Evolutionary conservation across 1,140 invertebrate species (phyloP).

Genomic region (Macrosteles quadrilineatus): DNA sequence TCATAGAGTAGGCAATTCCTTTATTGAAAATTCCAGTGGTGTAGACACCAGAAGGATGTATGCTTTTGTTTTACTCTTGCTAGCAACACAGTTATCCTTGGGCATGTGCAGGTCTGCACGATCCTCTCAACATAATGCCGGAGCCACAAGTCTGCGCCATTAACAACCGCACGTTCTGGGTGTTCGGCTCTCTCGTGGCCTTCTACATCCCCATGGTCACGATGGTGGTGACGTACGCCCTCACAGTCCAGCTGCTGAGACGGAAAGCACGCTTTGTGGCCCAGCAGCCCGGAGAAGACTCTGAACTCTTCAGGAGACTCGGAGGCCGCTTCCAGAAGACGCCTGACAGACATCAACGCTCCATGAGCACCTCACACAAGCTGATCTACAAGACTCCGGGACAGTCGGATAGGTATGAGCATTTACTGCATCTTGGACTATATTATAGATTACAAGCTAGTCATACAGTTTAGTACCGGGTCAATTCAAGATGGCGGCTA

Average conservation of each 20-base stretch:
- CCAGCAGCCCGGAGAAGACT: constrained; percentile 58
- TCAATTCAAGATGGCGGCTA: no score
- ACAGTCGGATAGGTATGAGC: constrained; percentile 24
- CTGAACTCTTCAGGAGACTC: constrained; percentile 50
- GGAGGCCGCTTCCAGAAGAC: constrained; percentile 52
- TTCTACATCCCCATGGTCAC: constrained; percentile 94
- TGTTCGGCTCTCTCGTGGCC: constrained; percentile 83
- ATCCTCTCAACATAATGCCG: constrained; percentile 76
- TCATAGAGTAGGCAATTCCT: no score
- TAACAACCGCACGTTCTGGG: constrained; percentile 83
- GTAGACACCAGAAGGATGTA: no score
- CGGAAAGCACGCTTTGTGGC: constrained; percentile 69
- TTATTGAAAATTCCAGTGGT: no score
- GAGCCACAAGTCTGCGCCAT: constrained; percentile 74
- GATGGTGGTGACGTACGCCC: constrained; percentile 86
- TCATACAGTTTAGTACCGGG: no score
- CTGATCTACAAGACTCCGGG: constrained; percentile 29
- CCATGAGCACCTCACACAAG: constrained; percentile 26
- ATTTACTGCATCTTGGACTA: no score
- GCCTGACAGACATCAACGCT: constrained; percentile 42
- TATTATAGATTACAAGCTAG: no score
- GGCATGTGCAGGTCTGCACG: constrained; percentile 72
- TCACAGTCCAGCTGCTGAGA: constrained; percentile 82
- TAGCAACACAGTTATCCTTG: no score
- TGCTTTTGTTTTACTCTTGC: no score